Evolutionary conservation across 2,888 invertebrate genomes (phyloP).

Genomic region (Pseudococcus viburni): DNA sequence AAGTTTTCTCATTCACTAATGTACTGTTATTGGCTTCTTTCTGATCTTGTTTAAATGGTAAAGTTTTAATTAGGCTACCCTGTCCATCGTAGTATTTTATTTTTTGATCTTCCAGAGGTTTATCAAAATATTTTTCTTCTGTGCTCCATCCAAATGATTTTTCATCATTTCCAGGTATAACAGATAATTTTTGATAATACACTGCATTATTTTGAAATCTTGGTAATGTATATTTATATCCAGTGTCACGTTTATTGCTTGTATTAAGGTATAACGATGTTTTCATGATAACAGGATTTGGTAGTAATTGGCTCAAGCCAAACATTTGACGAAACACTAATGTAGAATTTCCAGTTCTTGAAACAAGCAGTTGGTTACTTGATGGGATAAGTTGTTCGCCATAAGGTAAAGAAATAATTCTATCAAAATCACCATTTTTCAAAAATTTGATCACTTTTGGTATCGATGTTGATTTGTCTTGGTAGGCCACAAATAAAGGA

Average conservation of each 20-base stretch:
- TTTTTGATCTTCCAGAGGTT: not conserved
- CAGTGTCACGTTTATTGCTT: not conserved
- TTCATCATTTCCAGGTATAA: not conserved
- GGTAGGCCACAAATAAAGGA: not conserved
- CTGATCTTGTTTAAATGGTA: not conserved
- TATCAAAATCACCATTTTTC: not conserved
- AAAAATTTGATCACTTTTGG: not conserved
- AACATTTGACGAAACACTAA: not conserved
- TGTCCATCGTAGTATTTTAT: not conserved
- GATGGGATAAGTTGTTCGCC: not conserved
- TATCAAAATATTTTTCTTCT: not conserved
- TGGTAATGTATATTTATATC: not conserved
- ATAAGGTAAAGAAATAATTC: not conserved
- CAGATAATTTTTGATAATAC: not conserved
- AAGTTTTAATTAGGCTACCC: not conserved
- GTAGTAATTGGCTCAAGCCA: not conserved
- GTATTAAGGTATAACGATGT: not conserved
- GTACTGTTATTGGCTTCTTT: not conserved
- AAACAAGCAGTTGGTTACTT: not conserved
- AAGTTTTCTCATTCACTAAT: not conserved
- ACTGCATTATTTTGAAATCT: not conserved
- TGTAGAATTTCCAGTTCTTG: not conserved
- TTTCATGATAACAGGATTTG: not conserved
- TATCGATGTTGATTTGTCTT: not conserved
- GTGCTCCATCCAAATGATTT: not conserved